A percentile compares a stretch with the other conserved stretches of the same genome.
Conservation (phyloP, 2,888 invertebrate genomes). For the Phortica okadai region DNA sequence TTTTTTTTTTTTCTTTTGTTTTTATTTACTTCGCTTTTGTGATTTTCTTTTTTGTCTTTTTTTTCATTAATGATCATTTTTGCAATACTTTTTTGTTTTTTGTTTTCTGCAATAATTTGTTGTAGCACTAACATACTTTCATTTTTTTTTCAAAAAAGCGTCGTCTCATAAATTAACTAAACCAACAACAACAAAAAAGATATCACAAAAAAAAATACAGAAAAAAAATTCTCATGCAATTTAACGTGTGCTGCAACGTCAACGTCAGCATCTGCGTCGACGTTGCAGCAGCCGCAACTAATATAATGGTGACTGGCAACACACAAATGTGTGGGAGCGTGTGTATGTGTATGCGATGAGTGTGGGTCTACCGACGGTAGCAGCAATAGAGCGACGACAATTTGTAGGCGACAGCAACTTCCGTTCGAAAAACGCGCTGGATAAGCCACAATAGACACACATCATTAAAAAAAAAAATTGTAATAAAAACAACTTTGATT, state of each 20-base stretch:
- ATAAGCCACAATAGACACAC: constrained; percentile 52
- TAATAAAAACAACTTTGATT: constrained; percentile 50
- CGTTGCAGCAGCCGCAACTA: constrained; percentile 40
- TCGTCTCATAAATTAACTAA: constrained; percentile 62
- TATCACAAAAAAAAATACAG: constrained; percentile 43
- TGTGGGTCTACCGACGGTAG: constrained; percentile 10
- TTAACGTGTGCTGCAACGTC: constrained; percentile 43
- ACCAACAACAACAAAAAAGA: constrained; percentile 60
- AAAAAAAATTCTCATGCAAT: constrained; percentile 62
- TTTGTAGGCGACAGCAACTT: constrained; percentile 68
- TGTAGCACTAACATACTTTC: constrained; percentile 56
- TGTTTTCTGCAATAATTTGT: constrained; percentile 43
- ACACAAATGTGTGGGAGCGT: constrained; percentile 29
- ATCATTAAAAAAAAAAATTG: constrained; percentile 41
- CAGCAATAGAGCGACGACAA: constrained; percentile 54
- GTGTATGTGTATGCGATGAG: constrained; percentile 39
- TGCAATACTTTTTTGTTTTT: background rate
- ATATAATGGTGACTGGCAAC: constrained; percentile 48
- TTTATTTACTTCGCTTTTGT: background rate
- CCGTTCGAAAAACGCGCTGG: constrained; percentile 53
- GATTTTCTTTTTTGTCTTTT: no score
- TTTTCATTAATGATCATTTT: no score
- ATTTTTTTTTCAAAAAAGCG: constrained; percentile 50
- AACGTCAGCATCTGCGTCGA: constrained; percentile 35
- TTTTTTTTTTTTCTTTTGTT: background rate